Evolutionary conservation across 2,888 invertebrate genomes (phyloP).

Genomic region (Aproaerema taeniolella): DNA sequence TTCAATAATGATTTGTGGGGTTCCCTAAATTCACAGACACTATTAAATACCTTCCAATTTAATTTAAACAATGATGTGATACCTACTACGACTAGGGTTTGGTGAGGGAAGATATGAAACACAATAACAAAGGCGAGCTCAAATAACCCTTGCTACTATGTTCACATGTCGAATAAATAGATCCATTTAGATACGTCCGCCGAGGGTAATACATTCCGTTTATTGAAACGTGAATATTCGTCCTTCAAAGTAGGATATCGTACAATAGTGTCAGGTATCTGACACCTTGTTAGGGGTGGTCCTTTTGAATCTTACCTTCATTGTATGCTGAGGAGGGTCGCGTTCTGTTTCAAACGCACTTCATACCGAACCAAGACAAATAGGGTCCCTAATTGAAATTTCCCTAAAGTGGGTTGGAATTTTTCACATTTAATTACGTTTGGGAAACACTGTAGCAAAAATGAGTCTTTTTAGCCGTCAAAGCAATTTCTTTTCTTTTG

Average conservation of each 20-base stretch:
- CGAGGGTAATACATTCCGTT: conserved; percentile 36
- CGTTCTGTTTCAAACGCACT: conserved; percentile 55
- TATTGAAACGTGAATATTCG: conserved; percentile 62
- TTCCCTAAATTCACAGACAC: no score
- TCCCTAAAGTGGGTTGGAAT: conserved; percentile 20
- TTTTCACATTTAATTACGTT: conserved; percentile 13
- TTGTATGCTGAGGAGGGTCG: conserved; percentile 61
- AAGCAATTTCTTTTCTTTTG: conserved; percentile 8
- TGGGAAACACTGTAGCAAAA: background rate
- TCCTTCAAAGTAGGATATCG: conserved; percentile 52
- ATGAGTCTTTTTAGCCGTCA: conserved; percentile 7
- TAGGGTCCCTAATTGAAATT: conserved; percentile 51
- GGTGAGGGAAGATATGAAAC: conserved; percentile 5
- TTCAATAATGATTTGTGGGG: no score
- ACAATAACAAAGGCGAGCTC: conserved; percentile 13
- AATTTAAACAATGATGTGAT: background rate
- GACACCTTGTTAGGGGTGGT: conserved; percentile 66
- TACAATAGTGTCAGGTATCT: conserved; percentile 67
- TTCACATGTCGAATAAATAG: conserved; percentile 31
- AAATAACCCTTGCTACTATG: conserved; percentile 20
- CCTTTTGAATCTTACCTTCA: conserved; percentile 56
- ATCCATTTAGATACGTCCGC: conserved; percentile 32
- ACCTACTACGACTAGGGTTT: background rate
- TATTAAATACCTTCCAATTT: no score
- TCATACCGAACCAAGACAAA: conserved; percentile 41